These are phyloP conservation scores for Phoebastria nigripes DNA, from an alignment of 2,797 vertebrate genomes.

Conservation along the genomic window DNA sequence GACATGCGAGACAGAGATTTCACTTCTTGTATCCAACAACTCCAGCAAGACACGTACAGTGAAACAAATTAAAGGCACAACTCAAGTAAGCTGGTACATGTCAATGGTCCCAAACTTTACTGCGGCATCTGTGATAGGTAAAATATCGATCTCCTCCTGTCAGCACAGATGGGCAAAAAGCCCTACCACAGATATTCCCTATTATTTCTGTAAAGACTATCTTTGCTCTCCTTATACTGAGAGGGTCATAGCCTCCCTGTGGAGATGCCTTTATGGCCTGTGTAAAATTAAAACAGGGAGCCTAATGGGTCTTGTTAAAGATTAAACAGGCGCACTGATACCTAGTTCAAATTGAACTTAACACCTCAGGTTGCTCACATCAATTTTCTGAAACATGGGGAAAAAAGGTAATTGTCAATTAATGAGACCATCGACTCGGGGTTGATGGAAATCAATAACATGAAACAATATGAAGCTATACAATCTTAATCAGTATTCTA, in stretches of 20 bases:
- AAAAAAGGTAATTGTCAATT: conserved; percentile 80
- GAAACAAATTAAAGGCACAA: conserved; percentile 11
- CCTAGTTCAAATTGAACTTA: conserved; percentile 69
- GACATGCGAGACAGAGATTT: neutral
- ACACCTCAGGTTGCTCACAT: conserved; percentile 53
- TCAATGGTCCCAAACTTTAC: neutral
- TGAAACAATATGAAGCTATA: conserved; percentile 65
- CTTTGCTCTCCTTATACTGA: neutral
- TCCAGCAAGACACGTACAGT: neutral
- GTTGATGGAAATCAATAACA: conserved; percentile 73
- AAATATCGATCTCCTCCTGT: neutral
- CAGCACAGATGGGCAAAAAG: neutral
- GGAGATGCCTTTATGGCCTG: neutral
- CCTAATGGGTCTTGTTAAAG: conserved; percentile 59
- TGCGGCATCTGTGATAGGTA: neutral
- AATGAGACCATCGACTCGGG: conserved; percentile 67
- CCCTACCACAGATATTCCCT: neutral
- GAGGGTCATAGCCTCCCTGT: conserved; percentile 21
- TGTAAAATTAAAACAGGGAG: conserved; percentile 46
- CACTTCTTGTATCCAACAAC: neutral
- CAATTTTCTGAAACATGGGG: conserved; percentile 70
- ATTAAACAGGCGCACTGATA: conserved; percentile 63
- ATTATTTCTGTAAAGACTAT: conserved; percentile 24
- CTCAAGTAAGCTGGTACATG: neutral
- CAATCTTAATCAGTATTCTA: conserved; percentile 66